Evolutionary conservation across 2,888 invertebrate species (phyloP).

Genomic region (Thecocarcelia acutangulata): DNA sequence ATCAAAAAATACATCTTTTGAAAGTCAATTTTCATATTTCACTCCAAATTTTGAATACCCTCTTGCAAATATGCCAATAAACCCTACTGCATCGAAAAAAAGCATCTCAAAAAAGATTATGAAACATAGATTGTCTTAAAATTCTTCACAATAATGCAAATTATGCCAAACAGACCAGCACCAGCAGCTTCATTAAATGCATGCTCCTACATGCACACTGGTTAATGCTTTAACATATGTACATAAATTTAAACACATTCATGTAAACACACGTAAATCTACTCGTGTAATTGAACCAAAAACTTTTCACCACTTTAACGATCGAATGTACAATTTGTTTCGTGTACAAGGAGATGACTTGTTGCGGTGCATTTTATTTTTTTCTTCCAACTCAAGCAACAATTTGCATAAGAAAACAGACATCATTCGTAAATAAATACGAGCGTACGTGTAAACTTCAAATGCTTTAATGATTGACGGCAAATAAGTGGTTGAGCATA

Average conservation of each 20-base stretch:
- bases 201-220: slow-evolving; percentile 3
- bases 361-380: slow-evolving; percentile 47
- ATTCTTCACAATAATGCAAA: slow-evolving; percentile 37
- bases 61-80: no score
- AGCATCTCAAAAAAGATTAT: neutral
- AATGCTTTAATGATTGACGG: slow-evolving; percentile 60
- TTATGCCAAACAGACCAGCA: slow-evolving; percentile 2
- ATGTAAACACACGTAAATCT: neutral
- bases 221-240: neutral
- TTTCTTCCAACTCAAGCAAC: neutral
- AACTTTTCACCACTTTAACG: slow-evolving; percentile 44
- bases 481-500: slow-evolving; percentile 54
- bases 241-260: slow-evolving; percentile 12
- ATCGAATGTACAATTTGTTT: slow-evolving; percentile 43
- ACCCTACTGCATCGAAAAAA: no score
- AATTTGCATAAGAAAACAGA: slow-evolving; percentile 46
- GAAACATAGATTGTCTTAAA: slow-evolving; percentile 20
- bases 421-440: slow-evolving; percentile 14
- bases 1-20: no score
- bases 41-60: no score
- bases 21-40: no score
- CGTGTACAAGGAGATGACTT: slow-evolving; percentile 41
- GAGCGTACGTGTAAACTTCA: slow-evolving; percentile 40
- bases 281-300: slow-evolving; percentile 20
- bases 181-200: slow-evolving; percentile 18